Base-by-base conservation (phyloP, 2,888 invertebrate species). In the Helobdella robusta region DNA sequence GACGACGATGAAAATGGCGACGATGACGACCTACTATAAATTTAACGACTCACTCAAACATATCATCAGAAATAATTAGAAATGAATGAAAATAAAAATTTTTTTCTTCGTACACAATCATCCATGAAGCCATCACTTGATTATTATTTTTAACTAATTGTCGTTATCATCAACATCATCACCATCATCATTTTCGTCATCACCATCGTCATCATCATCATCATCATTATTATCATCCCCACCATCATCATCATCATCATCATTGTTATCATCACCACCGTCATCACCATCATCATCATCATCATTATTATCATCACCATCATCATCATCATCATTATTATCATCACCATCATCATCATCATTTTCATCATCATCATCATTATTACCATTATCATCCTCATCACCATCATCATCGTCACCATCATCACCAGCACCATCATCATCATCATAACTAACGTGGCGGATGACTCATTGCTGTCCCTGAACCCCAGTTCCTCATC, bases 401-500 rank as follows among this genome's bases (percentile, higher is more conserved):
- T 40, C 44, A 40, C 44, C 44, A 40, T n/a, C 44, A 40, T 40
- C 44, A 40, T 40, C 44, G n/a, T 40, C 44, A 40, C n/a, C 44
- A 40, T 40, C 44, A 40, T 40, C 44, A 40, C 44, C 44, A 40
- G 11, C 44, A 40, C 44, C 44, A 40, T 40, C 44, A 40, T 40
- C 44, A 40, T 40, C 44, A 40, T 40, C 44, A 40, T n/a, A 15
- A 40, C 44, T 40, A 15, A 40, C 44, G 44, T 40, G 44, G 56
- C 28, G 25, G 56, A 56, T 25, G 56, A n/a, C 32, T 65, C 59
- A 30, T 65, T 50, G 60, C 60, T 65, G 59, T 59, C 59, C 52
- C 65, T 59, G 65, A 65, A 65, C 23, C 65, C 65, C 34, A 65
- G 36, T 25, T 65, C 65, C n/a, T 65, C 65, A 30, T 65, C 65